A percentile compares a stretch with the other conserved stretches of the same genome.
Conservation (phyloP, 2,113 vertebrate species). For the Aphelocoma coerulescens region DNA sequence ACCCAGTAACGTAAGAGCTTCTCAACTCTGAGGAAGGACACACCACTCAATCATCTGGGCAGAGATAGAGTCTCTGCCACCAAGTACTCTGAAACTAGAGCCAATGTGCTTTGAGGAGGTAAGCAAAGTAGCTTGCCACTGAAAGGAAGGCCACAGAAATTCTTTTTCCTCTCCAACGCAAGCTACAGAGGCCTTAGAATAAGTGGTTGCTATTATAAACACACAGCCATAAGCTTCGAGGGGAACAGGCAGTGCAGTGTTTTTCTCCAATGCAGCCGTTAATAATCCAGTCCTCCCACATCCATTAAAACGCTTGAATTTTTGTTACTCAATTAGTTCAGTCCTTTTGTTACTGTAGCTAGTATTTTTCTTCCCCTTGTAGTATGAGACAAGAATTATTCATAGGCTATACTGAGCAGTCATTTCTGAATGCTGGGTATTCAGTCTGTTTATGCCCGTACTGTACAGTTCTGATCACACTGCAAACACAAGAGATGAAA, state of each 20-base stretch:
- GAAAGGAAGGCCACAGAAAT: background rate
- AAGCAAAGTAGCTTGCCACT: background rate
- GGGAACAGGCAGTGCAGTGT: background rate
- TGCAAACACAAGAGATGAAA: background rate
- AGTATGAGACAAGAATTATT: conserved; percentile 2
- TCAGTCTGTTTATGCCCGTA: background rate
- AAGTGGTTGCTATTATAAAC: background rate
- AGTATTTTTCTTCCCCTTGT: conserved; percentile 10
- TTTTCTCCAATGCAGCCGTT: background rate
- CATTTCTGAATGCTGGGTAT: background rate
- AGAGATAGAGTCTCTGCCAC: background rate
- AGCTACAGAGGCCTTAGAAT: background rate
- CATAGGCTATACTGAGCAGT: background rate
- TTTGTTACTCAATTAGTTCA: conserved; percentile 18
- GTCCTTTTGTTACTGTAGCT: conserved; percentile 1
- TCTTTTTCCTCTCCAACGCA: background rate
- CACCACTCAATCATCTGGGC: background rate
- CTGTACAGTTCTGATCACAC: background rate
- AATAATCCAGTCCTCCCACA: conserved; percentile 28
- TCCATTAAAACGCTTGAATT: background rate
- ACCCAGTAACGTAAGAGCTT: background rate
- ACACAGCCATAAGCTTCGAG: background rate
- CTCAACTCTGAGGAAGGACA: background rate
- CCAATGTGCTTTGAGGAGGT: background rate
- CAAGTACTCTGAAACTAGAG: background rate